These are phyloP conservation scores for Pangasius sanitwongsei DNA, from an alignment of 2,797 vertebrate species.

Conservation along the genomic window DNA sequence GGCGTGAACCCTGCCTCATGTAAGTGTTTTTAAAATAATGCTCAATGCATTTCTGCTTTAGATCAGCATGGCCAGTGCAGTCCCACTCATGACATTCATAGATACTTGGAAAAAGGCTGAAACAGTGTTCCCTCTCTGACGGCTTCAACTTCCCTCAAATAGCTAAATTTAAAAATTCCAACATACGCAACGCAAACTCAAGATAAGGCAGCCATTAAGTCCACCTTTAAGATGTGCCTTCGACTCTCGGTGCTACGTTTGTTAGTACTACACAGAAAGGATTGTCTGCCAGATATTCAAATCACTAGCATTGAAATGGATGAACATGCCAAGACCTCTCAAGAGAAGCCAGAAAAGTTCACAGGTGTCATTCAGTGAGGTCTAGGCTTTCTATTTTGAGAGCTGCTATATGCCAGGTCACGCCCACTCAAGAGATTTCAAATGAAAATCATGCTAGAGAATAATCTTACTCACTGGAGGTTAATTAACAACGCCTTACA, in stretches of 20 bases:
- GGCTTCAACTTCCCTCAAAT: not conserved
- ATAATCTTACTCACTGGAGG: constrained; percentile 62
- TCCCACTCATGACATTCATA: not conserved
- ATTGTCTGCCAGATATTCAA: constrained; percentile 69
- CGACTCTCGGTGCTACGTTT: constrained; percentile 35
- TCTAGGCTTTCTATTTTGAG: constrained; percentile 67
- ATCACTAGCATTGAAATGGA: constrained; percentile 66
- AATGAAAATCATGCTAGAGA: constrained; percentile 63
- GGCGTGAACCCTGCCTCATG: constrained; percentile 7
- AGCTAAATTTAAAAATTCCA: constrained; percentile 6
- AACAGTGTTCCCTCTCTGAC: not conserved
- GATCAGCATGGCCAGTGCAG: constrained; percentile 30
- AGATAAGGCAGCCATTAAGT: constrained; percentile 22
- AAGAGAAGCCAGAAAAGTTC: constrained; percentile 69
- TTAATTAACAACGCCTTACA: constrained; percentile 63
- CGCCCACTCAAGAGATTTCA: constrained; percentile 48
- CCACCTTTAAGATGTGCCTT: constrained; percentile 7
- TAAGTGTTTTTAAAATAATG: constrained; percentile 16
- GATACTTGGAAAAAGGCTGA: constrained; percentile 20
- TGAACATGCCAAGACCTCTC: constrained; percentile 56
- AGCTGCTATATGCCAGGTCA: constrained; percentile 54
- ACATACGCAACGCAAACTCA: not conserved
- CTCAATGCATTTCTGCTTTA: not conserved
- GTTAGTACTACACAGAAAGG: constrained; percentile 58
- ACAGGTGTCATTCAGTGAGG: constrained; percentile 70